A percentile compares a stretch with the other conserved stretches of the same genome.
These are phyloP conservation scores for Arrhopalites spinosus DNA, from an alignment of 2,888 invertebrate genomes.

Conservation along the genomic window DNA sequence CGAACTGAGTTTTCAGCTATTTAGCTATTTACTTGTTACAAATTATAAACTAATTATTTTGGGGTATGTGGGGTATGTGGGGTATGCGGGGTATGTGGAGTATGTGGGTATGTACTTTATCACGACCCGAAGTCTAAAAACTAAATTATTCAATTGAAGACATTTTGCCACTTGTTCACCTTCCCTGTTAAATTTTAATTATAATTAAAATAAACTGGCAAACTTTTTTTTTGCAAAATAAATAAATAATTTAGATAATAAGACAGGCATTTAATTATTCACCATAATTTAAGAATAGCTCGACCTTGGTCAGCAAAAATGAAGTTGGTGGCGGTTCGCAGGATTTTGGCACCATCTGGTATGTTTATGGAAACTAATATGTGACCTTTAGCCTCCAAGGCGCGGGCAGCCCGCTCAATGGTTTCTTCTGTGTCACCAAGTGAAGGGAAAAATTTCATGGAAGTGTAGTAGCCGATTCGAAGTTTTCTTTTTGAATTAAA, in stretches of 20 bases:
- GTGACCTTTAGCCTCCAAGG: constrained; percentile 57
- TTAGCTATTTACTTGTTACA: too few relatives aligned
- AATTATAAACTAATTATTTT: too few relatives aligned
- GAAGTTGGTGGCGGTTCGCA: constrained; percentile 37
- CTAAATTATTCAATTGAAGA: constrained; percentile 43
- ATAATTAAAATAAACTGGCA: too few relatives aligned
- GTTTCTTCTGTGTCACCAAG: constrained; percentile 58
- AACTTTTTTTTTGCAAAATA: too few relatives aligned
- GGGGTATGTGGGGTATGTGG: too few relatives aligned
- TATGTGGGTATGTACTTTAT: too few relatives aligned
- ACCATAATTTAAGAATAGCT: constrained; percentile 47
- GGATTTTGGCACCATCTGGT: constrained; percentile 44
- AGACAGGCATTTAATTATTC: too few relatives aligned
- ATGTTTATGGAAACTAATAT: constrained; percentile 54
- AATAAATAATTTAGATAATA: too few relatives aligned
- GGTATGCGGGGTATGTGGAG: too few relatives aligned
- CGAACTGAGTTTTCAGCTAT: too few relatives aligned
- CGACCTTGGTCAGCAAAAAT: constrained; percentile 44
- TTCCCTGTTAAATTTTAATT: constrained; percentile 43
- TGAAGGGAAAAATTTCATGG: constrained; percentile 58
- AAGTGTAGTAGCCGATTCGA: constrained; percentile 59
- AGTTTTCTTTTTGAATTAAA: constrained; percentile 47
- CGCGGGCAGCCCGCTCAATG: constrained; percentile 55
- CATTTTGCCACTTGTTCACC: constrained; percentile 51
- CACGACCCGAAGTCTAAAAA: constrained; percentile 45